These are phyloP conservation scores for Vultur gryphus DNA, from an alignment of 2,797 vertebrate species.

Conservation along the genomic window DNA sequence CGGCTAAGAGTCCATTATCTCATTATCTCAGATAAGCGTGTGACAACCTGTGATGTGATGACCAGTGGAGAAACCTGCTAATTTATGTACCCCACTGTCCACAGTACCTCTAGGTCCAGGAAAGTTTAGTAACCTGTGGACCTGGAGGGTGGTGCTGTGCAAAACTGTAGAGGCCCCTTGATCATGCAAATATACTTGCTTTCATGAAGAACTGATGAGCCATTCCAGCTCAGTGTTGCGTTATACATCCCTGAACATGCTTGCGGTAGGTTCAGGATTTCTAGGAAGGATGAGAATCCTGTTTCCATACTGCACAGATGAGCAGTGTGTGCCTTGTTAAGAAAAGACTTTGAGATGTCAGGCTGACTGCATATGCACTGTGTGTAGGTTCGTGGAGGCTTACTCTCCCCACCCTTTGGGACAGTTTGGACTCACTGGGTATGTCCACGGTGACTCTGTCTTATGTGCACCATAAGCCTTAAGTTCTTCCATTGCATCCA, in stretches of 20 bases:
- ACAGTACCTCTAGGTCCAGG: not conserved
- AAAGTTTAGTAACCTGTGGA: not conserved
- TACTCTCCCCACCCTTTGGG: not conserved
- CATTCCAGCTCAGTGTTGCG: not conserved
- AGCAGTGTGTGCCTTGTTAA: accelerated
- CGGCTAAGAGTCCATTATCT: not conserved
- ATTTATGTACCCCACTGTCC: not conserved
- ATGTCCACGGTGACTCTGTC: not conserved
- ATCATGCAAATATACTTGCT: not conserved
- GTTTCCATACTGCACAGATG: not conserved
- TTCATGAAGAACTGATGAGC: not conserved
- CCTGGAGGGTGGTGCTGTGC: no score
- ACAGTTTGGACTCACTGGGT: not conserved
- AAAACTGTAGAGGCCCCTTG: not conserved
- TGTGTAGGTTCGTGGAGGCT: not conserved
- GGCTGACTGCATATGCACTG: not conserved
- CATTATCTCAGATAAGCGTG: not conserved
- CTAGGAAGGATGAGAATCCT: not conserved
- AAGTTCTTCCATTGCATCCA: not conserved
- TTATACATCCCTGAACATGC: not conserved
- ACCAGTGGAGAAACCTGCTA: not conserved
- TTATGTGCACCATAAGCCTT: not conserved
- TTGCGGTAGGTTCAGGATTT: not conserved
- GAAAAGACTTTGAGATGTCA: not conserved
- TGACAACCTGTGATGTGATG: not conserved